Evolutionary conservation across 2,888 invertebrate genomes (phyloP).

Genomic region (Drosophila trichaetosa): DNA sequence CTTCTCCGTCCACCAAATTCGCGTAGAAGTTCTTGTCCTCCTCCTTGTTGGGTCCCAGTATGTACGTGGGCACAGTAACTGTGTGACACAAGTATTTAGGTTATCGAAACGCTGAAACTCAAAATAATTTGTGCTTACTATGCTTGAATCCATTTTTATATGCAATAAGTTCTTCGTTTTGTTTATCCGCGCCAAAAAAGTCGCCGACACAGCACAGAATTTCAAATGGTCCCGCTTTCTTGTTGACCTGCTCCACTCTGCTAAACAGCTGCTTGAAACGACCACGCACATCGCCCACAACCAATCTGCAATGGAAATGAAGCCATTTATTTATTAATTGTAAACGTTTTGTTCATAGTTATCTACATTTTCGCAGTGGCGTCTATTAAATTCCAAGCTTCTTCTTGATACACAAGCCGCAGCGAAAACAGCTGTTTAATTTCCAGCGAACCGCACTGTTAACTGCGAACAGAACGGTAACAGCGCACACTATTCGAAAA

Average conservation of each 20-base stretch:
- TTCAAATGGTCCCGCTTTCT: constrained; percentile 94
- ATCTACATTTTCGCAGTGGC: constrained; percentile 78
- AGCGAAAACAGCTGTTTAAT: background rate
- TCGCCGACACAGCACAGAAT: constrained; percentile 94
- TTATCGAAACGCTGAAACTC: too few relatives aligned
- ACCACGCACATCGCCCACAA: constrained; percentile 96
- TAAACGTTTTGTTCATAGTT: constrained; percentile 4
- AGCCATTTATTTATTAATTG: background rate
- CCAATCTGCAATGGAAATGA: constrained; percentile 86
- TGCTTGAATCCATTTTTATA: constrained; percentile 90
- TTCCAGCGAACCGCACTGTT: background rate
- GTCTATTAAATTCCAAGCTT: constrained; percentile 64
- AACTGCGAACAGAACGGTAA: background rate
- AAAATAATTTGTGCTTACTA: constrained; percentile 85
- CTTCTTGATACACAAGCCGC: background rate
- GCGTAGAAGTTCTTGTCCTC: constrained; percentile 86
- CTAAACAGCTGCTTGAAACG: constrained; percentile 93
- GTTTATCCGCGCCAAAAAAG: constrained; percentile 90
- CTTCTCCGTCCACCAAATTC: constrained; percentile 89
- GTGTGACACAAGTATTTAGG: constrained; percentile 54
- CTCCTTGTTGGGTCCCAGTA: constrained; percentile 90
- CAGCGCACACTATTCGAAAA: background rate
- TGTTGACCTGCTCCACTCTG: constrained; percentile 91
- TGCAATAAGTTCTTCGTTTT: constrained; percentile 90
- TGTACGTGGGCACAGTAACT: constrained; percentile 94